Evolutionary conservation across 37 sponge, comb jelly and placozoan species (phyloP).

Genomic region (Spongilla lacustris): DNA sequence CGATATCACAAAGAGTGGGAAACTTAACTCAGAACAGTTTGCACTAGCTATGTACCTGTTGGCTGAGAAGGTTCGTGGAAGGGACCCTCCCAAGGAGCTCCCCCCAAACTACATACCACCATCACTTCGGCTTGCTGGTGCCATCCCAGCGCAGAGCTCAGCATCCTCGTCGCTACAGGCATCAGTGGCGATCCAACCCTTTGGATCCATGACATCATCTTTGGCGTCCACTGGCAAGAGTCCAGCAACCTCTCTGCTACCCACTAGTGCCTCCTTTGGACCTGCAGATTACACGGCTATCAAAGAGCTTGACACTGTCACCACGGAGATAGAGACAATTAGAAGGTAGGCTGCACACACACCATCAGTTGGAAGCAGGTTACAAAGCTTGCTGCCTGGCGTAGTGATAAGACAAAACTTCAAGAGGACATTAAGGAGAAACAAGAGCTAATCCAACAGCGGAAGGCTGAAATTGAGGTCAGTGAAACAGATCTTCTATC

Average conservation of each 20-base stretch:
- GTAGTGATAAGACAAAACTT: slow-evolving; percentile 55
- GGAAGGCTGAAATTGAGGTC: slow-evolving; percentile 46
- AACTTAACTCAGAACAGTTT: slow-evolving; percentile 87
- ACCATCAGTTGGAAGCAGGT: neutral
- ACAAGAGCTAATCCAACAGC: slow-evolving; percentile 44
- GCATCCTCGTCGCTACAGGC: neutral
- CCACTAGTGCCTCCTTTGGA: neutral
- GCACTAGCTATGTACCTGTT: slow-evolving; percentile 88
- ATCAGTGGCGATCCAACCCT: neutral
- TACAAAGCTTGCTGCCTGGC: neutral
- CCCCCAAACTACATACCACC: slow-evolving; percentile 80
- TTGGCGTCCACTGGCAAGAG: neutral
- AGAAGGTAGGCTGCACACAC: slow-evolving; percentile 40
- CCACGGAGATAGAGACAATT: slow-evolving; percentile 66
- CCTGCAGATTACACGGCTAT: slow-evolving; percentile 78
- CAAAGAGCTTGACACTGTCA: slow-evolving; percentile 80
- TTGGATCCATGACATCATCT: slow-evolving; percentile 1
- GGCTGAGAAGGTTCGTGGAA: slow-evolving; percentile 75
- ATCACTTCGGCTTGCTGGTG: slow-evolving; percentile 24
- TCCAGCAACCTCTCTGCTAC: neutral
- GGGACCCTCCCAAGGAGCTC: slow-evolving; percentile 66
- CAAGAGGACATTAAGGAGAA: slow-evolving; percentile 42
- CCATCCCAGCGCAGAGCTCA: neutral
- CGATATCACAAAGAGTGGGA: slow-evolving; percentile 71
- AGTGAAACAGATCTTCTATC: no score